Evolutionary conservation across 2,797 vertebrate species (phyloP), one percentile per base, ranked within the genome.

Genomic region (Gallinago stenura): DNA sequence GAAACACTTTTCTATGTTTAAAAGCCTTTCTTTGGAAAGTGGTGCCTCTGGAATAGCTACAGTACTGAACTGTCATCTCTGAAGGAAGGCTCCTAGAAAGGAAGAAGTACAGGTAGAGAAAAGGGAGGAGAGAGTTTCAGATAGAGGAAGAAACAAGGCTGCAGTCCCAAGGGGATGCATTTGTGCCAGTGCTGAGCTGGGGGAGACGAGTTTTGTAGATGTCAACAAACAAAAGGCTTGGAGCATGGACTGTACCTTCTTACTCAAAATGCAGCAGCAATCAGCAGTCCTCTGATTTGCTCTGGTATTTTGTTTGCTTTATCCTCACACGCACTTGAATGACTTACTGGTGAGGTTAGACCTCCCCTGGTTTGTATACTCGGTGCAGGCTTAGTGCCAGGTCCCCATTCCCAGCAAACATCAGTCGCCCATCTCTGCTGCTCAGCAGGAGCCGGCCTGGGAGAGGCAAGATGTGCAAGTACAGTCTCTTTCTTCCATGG

Each of bases 381-480:
- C 5, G 0, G 43, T 3, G 19, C 4, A 4, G 76, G 21, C 37
- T 76, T 30, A 15, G 30, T 20, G 11, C 18, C 30, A 18, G 4
- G 19, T 35, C 15, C 45, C 19, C 0, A 0, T 20, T 39, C 56
- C 39, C 61, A 51, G 26, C 4, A 54, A 35, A 11, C 10, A 18
- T 37, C 65, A 43, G 31, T 18, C 2, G 0, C 33, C 24, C 3
- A 0, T 19, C 70, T 46, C 70, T 60, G 61, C 56, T 45, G 20
- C 16, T 2, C 12, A 28, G 65, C 25, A 66, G 51, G 26, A 57
- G 30, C 46, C 51, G 12, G 15, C 11, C 56, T 54, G 61, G 51
- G 31, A 30, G 50, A 64, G 66, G 41, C 45, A 66, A 62, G 61
- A 43, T 16, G n/a, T 66, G 69, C 20, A 33, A 46, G 39, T 24